phyloP scores from a whole-genome alignment of 2,888 invertebrate species.

The Trachelus tabidus region DNA sequence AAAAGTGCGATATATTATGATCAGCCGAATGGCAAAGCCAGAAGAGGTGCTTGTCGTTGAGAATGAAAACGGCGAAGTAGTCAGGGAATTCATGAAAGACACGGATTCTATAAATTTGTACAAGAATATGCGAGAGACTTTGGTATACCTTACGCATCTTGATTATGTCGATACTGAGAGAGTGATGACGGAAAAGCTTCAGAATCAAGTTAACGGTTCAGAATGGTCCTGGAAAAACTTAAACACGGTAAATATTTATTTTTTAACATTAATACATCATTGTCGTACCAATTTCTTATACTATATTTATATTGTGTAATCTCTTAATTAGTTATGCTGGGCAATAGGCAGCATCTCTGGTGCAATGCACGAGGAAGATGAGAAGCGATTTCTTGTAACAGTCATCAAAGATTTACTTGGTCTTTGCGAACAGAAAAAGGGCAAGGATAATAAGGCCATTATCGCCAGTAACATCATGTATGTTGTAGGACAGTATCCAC shows the following conservation, averaged over 20 bases:
- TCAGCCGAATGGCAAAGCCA: slow-evolving; percentile 99
- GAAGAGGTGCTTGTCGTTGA: slow-evolving; percentile 99
- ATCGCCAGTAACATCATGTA: slow-evolving; percentile 99
- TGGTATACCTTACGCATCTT: slow-evolving; percentile 98
- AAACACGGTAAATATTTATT: slow-evolving; percentile 77
- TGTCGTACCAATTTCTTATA: background rate
- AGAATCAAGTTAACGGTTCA: slow-evolving; percentile 97
- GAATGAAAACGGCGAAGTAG: slow-evolving; percentile 99
- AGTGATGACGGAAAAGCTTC: slow-evolving; percentile 98
- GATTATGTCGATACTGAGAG: slow-evolving; percentile 97
- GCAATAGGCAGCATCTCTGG: slow-evolving; percentile 99
- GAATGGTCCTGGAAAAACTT: slow-evolving; percentile 99
- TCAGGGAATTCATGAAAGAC: slow-evolving; percentile 99
- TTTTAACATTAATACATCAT: background rate
- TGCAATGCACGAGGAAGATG: slow-evolving; percentile 99
- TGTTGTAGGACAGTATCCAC: slow-evolving; percentile 99
- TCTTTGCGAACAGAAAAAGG: slow-evolving; percentile 97
- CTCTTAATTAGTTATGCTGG: slow-evolving; percentile 83
- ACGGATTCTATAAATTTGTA: slow-evolving; percentile 99
- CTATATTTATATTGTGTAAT: slow-evolving; percentile 13
- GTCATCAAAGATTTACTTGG: slow-evolving; percentile 98
- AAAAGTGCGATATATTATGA: slow-evolving; percentile 96
- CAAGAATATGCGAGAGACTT: slow-evolving; percentile 98
- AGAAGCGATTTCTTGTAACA: slow-evolving; percentile 97
- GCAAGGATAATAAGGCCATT: slow-evolving; percentile 99